Conservation (phyloP, 2,797 vertebrate genomes). For the Myotis myotis region DNA sequence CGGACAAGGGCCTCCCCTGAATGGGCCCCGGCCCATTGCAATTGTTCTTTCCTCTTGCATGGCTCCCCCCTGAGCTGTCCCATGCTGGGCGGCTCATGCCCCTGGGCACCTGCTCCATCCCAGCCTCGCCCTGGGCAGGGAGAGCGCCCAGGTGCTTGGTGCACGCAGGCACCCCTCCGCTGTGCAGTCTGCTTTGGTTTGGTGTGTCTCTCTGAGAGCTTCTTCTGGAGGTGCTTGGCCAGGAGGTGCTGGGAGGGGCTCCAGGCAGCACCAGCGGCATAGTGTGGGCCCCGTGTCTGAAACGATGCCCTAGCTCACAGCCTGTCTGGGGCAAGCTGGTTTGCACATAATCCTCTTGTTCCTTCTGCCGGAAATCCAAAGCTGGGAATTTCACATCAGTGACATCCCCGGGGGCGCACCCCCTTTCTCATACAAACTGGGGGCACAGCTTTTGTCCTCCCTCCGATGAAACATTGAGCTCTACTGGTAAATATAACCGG, state of each 20-base stretch:
- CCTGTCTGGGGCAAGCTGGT: neutral
- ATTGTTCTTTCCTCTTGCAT: neutral
- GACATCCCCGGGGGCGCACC: no score
- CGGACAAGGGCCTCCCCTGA: accelerated
- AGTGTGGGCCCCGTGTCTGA: accelerated
- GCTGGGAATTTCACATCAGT: neutral
- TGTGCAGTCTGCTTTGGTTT: neutral
- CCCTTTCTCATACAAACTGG: neutral
- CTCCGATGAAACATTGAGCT: neutral
- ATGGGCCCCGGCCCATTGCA: neutral
- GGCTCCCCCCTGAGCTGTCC: neutral
- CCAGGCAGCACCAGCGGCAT: accelerated
- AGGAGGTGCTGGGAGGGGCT: neutral
- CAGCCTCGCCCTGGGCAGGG: neutral
- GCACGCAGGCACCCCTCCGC: neutral
- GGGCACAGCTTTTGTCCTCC: neutral
- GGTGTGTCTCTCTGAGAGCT: neutral
- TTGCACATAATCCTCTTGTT: neutral
- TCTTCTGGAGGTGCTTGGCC: neutral
- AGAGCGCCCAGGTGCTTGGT: accelerated
- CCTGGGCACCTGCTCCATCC: neutral
- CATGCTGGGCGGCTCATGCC: neutral
- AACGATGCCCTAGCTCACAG: accelerated
- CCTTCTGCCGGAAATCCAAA: neutral
- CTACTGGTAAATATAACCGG: accelerated